phyloP scores from a whole-genome alignment of 64 coral and sea anemone species.

The Porites lutea region DNA sequence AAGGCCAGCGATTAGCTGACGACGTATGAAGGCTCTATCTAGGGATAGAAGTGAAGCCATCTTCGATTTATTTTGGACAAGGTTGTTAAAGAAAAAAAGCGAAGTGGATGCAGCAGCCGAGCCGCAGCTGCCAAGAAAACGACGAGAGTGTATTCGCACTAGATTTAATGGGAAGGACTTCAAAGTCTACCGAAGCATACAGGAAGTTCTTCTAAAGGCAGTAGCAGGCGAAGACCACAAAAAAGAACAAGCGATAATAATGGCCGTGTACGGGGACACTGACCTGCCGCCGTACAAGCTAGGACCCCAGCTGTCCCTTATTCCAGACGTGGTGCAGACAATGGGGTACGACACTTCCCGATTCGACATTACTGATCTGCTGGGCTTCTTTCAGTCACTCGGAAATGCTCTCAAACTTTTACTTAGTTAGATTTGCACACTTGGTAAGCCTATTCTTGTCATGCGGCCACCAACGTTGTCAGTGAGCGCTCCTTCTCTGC shows the following conservation, averaged over 20 bases:
- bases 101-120: too few species aligned
- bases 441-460: conserved; percentile 70
- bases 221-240: conserved; percentile 59
- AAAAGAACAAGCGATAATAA: conserved; percentile 64
- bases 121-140: too few species aligned
- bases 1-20: too few species aligned
- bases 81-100: too few species aligned
- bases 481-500: conserved; percentile 69
- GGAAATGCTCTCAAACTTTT: conserved; percentile 44
- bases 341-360: conserved; percentile 55
- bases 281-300: conserved; percentile 64
- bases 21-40: too few species aligned
- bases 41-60: too few species aligned
- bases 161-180: too few species aligned
- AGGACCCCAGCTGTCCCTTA: conserved; percentile 56
- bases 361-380: conserved; percentile 69
- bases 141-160: too few species aligned
- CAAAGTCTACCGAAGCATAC: too few species aligned
- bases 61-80: too few species aligned
- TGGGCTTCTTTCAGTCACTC: conserved; percentile 45
- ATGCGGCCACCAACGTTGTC: conserved; percentile 63
- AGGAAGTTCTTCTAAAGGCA: too few species aligned
- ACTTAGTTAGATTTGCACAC: conserved; percentile 59
- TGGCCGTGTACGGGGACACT: conserved; percentile 62
- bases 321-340: conserved; percentile 55